Base-by-base conservation (phyloP, 1,140 invertebrate genomes). In the Aphelenchoides avenae region DNA sequence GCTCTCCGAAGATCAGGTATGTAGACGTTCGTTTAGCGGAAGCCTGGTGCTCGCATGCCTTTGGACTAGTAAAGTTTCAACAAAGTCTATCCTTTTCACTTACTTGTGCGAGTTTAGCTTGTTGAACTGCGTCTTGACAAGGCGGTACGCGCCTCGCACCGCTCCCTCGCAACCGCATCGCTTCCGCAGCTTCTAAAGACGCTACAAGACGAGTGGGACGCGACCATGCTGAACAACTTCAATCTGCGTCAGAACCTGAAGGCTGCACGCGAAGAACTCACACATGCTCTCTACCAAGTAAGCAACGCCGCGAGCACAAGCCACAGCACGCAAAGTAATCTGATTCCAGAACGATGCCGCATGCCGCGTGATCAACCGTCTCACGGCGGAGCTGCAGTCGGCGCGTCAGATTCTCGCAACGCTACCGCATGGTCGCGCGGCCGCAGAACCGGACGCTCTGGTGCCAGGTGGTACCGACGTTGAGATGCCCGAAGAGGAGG, bases 151-250 rank as follows among this genome's bases (percentile, higher is more conserved):
- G 48, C 64, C 22, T 39, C 55, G n/a, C 52, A 36, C 3, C 89
- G 94, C 78, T 90, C 92, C 15, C 90, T 94, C 4, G 91, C 89
- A 78, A 89, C 89, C 3, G 97, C 93, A 5, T 96, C 91, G 62
- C 97, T 99, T 75, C 95, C 95, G 42, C 91, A 91, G 1, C 92
- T 95, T 61, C 80, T 98, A 37, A 98, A 98, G 81, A 87, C 87
- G 42, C 83, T 99, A 62, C 95, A 98, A 81, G 94, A 98, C 83
- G 94, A 98, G 81, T 98, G 94, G 93, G 81, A 99, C 84, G 91
- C 95, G 1, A 86, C 94, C 13, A 98, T 98, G 93, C 80, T 99
- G 52, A 90, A 98, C 76, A 83, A 88, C 70, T 99, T 96, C 73
- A 95, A 91, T 39, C 85, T 96, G 61, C 81, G 92, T 50, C 92